Evolutionary conservation across 1,140 invertebrate genomes (phyloP).

Genomic region (Drosophila kurseongensis): DNA sequence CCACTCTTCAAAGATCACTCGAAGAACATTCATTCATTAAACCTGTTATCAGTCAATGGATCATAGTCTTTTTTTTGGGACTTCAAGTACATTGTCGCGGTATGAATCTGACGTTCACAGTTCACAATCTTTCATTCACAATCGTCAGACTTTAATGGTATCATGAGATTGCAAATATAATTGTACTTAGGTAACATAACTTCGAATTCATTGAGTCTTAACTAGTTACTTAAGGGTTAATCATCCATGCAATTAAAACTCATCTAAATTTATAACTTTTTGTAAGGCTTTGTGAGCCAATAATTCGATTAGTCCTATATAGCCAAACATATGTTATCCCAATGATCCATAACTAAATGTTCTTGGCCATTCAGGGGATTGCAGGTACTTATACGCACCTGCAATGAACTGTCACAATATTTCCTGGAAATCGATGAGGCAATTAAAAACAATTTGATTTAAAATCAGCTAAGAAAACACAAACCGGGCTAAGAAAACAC

Average conservation of each 20-base stretch:
- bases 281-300: not conserved
- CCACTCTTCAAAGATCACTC: slow-evolving; percentile 17
- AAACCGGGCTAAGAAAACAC: slow-evolving; percentile 17
- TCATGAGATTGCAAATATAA: slow-evolving; percentile 16
- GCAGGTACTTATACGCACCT: slow-evolving; percentile 10
- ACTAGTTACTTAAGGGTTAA: too few species aligned
- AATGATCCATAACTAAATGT: not conserved
- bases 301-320: too few species aligned
- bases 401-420: slow-evolving; percentile 62
- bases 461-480: slow-evolving; percentile 76
- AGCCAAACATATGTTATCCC: not conserved
- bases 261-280: not conserved
- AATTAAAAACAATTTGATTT: slow-evolving; percentile 82
- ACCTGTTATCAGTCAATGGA: slow-evolving; percentile 33
- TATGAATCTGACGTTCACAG: slow-evolving; percentile 15
- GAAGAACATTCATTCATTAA: slow-evolving; percentile 34
- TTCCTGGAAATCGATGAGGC: slow-evolving; percentile 64
- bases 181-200: not conserved
- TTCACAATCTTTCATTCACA: slow-evolving; percentile 45
- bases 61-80: slow-evolving; percentile 4
- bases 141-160: slow-evolving; percentile 22
- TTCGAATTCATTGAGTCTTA: not conserved
- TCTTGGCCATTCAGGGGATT: not conserved
- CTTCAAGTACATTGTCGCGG: slow-evolving; percentile 19
- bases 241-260: not conserved